Base-by-base conservation (phyloP, 2,888 invertebrate genomes). In the Drosophila anomelani region DNA sequence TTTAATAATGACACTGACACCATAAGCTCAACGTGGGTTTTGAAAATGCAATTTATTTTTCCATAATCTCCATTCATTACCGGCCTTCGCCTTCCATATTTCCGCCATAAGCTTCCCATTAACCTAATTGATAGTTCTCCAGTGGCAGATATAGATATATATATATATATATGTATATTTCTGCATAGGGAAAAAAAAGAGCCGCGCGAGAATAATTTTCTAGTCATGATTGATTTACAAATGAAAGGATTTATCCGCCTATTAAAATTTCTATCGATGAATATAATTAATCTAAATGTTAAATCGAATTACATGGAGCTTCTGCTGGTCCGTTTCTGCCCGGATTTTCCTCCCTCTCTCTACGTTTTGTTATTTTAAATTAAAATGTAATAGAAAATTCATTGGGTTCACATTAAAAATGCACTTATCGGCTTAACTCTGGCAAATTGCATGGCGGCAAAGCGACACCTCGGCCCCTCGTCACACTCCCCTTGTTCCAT, bases 321-420 rank as follows among this genome's bases (percentile, higher is more conserved):
- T 51, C 53, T 44, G 61, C 66, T 46, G 60, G 56, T 59, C 72
- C 69, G 26, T 26, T 49, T 49, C 46, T 34, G 47, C 53, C n/a
- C 58, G 60, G 51, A 51, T 32, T 63, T 36, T 44, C 13, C 17
- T 13, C 23, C 7, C 26, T 8, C 46, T 5, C 17, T 36, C 13
- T 38, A 9, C 23, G 51, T 66, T 82, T 80, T 85, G 76, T 80
- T 79, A 76, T 85, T 86, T 85, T 88, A 85, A 85, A 85, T 85
- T 85, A 88, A 88, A 86, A 83, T 84, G 86, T 88, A 85, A 85
- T 88, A 86, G 85, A 85, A 85, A 85, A 88, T 85, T 88, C 86
- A 88, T 83, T 84, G 86, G 84, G 79, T 75, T 64, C 66, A 79
- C 84, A 85, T 88, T 88, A 85, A 85, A 85, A 85, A 86, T 88